Evolutionary conservation across 2,113 vertebrate genomes (phyloP).

Genomic region (Caretta caretta): DNA sequence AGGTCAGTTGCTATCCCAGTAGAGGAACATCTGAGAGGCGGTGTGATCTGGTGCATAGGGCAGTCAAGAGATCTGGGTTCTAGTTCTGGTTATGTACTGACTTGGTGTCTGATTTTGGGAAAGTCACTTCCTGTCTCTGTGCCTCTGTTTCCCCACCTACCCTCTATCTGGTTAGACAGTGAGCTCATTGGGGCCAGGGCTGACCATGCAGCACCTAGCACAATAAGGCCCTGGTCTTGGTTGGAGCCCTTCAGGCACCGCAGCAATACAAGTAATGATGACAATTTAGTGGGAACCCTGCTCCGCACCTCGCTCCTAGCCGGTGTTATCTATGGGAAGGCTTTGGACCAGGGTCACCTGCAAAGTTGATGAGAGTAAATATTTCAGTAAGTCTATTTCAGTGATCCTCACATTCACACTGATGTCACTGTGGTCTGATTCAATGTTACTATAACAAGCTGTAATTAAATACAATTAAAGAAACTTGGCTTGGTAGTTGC

Average conservation of each 20-base stretch:
- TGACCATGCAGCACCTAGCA: background rate
- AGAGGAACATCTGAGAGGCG: background rate
- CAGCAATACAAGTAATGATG: background rate
- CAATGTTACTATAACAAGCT: background rate
- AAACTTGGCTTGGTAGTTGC: background rate
- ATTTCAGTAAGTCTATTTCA: background rate
- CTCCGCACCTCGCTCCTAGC: too few relatives aligned
- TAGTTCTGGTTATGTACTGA: background rate
- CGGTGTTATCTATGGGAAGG: background rate
- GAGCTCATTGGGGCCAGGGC: background rate
- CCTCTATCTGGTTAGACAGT: background rate
- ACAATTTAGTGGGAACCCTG: background rate
- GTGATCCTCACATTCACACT: background rate
- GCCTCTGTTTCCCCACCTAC: background rate
- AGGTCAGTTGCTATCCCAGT: background rate
- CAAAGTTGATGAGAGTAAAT: background rate
- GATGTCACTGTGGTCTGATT: background rate
- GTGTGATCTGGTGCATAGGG: background rate
- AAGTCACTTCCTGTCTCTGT: background rate
- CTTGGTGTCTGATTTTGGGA: background rate
- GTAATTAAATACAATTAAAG: background rate
- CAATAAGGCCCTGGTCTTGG: background rate
- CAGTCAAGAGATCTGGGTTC: background rate
- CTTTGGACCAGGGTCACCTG: background rate
- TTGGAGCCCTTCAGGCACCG: background rate